Conservation (phyloP, 92 coral and sea anemone genomes). For the Epizoanthus scotinus region DNA sequence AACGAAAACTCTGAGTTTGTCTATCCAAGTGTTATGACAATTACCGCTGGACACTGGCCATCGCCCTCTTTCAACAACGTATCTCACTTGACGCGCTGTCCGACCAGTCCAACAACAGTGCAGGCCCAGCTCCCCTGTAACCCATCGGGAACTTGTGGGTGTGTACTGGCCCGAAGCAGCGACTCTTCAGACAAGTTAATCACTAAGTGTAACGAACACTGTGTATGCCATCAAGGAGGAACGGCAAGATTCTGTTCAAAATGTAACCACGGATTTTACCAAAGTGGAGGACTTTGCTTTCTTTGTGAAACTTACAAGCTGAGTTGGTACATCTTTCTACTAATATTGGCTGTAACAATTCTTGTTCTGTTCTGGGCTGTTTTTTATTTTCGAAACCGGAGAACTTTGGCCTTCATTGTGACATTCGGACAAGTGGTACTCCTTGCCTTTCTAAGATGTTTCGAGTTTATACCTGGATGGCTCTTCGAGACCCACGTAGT, state of each 20-base stretch:
- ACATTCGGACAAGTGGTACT: constrained; percentile 45
- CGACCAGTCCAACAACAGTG: background rate
- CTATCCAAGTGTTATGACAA: constrained; percentile 49
- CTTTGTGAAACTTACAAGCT: constrained; percentile 46
- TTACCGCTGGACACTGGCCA: constrained; percentile 61
- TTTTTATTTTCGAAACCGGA: constrained; percentile 32
- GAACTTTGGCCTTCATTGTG: constrained; percentile 42
- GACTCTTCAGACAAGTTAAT: background rate
- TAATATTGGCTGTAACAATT: constrained; percentile 46
- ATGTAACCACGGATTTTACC: constrained; percentile 53
- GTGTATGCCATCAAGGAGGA: constrained; percentile 57
- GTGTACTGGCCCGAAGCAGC: background rate
- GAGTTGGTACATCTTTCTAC: constrained; percentile 41
- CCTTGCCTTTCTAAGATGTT: constrained; percentile 43
- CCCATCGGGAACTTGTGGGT: constrained; percentile 52
- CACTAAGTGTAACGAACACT: constrained; percentile 47
- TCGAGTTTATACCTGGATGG: constrained; percentile 64
- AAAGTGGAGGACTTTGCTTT: constrained; percentile 59
- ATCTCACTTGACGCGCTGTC: constrained; percentile 53
- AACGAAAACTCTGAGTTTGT: constrained; percentile 3
- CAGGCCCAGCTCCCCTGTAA: constrained; percentile 48
- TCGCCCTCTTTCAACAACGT: constrained; percentile 54
- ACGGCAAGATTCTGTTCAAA: constrained; percentile 65
- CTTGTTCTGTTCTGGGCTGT: constrained; percentile 49
- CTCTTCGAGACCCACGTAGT: constrained; percentile 58